Evolutionary conservation across 2,797 vertebrate species (phyloP), one percentile per base, ranked within the genome.

Genomic region (Gouania willdenowi): DNA sequence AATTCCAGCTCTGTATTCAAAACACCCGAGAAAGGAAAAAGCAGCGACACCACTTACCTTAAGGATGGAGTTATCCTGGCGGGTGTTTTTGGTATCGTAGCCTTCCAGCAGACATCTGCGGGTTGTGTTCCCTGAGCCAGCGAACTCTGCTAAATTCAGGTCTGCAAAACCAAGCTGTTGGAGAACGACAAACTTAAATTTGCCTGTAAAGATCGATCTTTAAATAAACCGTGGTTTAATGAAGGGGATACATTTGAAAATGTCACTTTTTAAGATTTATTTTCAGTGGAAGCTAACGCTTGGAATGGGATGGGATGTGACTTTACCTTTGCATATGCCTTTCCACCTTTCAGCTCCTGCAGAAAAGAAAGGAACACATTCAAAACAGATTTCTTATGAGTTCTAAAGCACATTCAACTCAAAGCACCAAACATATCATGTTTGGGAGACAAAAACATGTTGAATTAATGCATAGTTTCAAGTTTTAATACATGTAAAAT

Each of bases 31-130:
- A 17, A 5, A 18, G 8, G 6, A n/a, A n/a, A n/a, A n/a, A n/a
- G n/a, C n/a, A n/a, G n/a, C n/a, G n/a, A n/a, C n/a, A n/a, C 10
- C 10, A 10, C 10, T 61, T 89, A 98, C 95, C 93, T 98, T 98
- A 62, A 98, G 92, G 75, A 98, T 98, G 61, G 96, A 98, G 78
- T 98, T 98, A 61, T 98, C 96, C 71, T 98, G 95, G 31, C 96
- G 90, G 30, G 93, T 97, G 79, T 98, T 94, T 90, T 97, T 98
- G 86, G 94, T 98, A 81, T 98, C 94, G 34, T 98, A 98, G 75
- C 96, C 96, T 85, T 98, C 95, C 62, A 98, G 86, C 80, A 98
- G 89, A 88, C 93, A 98, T 71, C 93, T 91, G 22, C 96, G 94
- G 58, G 92, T 94, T 35, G 95, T 96, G 62, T 84, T 93, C 73